Evolutionary conservation across 2,113 vertebrate species (phyloP).

Genomic region (Caranx ignobilis): DNA sequence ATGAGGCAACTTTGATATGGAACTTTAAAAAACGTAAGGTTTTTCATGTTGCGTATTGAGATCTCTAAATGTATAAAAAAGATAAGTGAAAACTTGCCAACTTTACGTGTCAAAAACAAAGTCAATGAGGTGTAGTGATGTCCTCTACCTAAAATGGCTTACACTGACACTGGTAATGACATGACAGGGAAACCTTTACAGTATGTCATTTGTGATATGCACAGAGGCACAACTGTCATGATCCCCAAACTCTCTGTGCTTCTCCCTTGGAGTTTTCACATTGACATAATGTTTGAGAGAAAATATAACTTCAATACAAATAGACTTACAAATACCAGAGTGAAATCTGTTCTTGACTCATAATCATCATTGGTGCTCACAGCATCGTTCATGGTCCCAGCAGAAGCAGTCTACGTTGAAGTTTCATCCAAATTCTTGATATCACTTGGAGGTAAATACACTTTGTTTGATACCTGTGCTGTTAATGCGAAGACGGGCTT

Average conservation of each 20-base stretch:
- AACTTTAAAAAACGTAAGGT: background rate
- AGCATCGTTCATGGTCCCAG: slow-evolving; percentile 13
- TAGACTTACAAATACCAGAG: slow-evolving; percentile 5
- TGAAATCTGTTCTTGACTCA: slow-evolving; percentile 15
- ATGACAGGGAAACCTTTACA: background rate
- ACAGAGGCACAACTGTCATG: background rate
- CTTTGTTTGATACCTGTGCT: slow-evolving; percentile 12
- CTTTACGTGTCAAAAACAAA: slow-evolving; percentile 25
- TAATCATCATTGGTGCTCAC: slow-evolving; percentile 2
- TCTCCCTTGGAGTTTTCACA: slow-evolving; percentile 7
- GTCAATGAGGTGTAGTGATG: slow-evolving; percentile 30
- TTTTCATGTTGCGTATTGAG: slow-evolving; percentile 4
- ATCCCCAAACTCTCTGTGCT: background rate
- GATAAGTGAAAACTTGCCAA: background rate
- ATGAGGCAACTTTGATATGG: slow-evolving; percentile 23
- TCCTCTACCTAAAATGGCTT: slow-evolving; percentile 26
- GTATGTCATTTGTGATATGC: background rate
- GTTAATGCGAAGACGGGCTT: background rate
- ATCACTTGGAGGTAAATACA: slow-evolving; percentile 15
- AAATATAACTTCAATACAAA: slow-evolving; percentile 9
- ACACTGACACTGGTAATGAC: slow-evolving; percentile 7
- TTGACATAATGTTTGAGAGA: background rate
- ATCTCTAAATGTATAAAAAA: background rate
- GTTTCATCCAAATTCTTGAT: slow-evolving; percentile 14
- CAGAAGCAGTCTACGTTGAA: background rate